phyloP scores from a whole-genome alignment of 35 echinoderm and acorn worm genomes.

The Apostichopus japonicus region DNA sequence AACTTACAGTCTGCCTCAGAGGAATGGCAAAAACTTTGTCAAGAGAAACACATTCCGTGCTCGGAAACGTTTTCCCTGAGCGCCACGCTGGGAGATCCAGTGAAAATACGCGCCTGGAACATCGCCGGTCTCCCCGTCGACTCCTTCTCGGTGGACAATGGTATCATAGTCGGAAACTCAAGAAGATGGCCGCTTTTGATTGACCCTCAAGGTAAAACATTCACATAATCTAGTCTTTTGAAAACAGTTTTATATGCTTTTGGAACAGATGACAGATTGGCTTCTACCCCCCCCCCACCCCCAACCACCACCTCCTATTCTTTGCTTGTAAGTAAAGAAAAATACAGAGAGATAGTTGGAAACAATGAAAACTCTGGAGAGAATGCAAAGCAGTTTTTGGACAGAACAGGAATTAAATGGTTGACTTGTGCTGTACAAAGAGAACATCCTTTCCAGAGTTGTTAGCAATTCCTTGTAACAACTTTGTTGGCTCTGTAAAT shows the following conservation, averaged over 20 bases:
- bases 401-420: too few relatives aligned
- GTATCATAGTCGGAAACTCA: conserved; percentile 91
- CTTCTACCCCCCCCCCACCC: too few relatives aligned
- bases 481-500: too few relatives aligned
- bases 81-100: conserved; percentile 92
- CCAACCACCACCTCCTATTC: too few relatives aligned
- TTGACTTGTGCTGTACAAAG: too few relatives aligned
- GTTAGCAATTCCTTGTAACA: too few relatives aligned
- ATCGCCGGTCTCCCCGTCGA: conserved; percentile 95
- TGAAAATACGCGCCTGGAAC: conserved; percentile 97
- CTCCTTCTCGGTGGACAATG: conserved; percentile 98
- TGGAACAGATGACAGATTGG: too few relatives aligned
- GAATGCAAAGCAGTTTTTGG: too few relatives aligned
- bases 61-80: conserved; percentile 89
- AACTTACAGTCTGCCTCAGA: conserved; percentile 84
- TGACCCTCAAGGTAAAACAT: conserved; percentile 88
- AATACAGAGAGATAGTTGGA: too few relatives aligned
- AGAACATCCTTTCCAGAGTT: too few relatives aligned
- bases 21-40: conserved; percentile 89
- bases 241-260: background rate
- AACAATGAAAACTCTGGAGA: too few relatives aligned
- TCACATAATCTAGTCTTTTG: background rate
- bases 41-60: conserved; percentile 83
- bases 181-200: conserved; percentile 95
- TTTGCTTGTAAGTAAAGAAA: too few relatives aligned